Percentiles rank a stretch among this genome's conserved stretches.
Conservation (phyloP, 92 coral and sea anemone species). For the Umimayanthus chanpuru region DNA sequence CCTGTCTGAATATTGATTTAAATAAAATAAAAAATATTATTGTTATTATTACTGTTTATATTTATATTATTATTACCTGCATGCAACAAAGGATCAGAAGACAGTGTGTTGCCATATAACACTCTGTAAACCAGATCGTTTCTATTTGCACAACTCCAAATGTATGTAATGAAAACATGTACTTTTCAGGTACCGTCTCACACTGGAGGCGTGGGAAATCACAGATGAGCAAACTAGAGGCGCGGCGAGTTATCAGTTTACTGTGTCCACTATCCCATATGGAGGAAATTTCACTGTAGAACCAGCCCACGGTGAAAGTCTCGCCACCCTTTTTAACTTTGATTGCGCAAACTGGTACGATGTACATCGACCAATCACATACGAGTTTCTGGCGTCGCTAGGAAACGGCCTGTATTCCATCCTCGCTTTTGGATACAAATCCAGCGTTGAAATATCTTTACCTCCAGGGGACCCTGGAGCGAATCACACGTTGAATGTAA, state of each 20-base stretch:
- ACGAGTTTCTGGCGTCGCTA: conserved; percentile 42
- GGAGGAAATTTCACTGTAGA: conserved; percentile 19
- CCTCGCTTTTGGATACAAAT: conserved; percentile 31
- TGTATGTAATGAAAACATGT: neutral
- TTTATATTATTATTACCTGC: neutral
- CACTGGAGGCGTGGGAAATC: neutral
- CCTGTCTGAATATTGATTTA: no score
- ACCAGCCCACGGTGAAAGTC: conserved; percentile 1
- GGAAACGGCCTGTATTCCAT: conserved; percentile 37
- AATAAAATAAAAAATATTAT: no score
- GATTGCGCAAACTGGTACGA: conserved; percentile 30
- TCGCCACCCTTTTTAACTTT: neutral
- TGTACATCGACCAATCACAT: conserved; percentile 25
- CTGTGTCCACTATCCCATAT: conserved; percentile 7
- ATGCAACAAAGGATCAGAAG: neutral
- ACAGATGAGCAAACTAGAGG: neutral
- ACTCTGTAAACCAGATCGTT: neutral
- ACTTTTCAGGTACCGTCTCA: conserved; percentile 25
- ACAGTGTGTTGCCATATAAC: neutral
- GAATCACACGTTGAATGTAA: conserved; percentile 24
- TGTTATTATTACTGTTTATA: neutral
- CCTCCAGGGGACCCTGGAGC: conserved; percentile 22
- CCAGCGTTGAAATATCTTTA: neutral
- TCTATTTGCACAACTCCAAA: neutral
- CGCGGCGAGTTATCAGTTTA: conserved; percentile 4